A percentile compares a stretch with the other conserved stretches of the same genome.
phyloP scores from a whole-genome alignment of 2,113 vertebrate genomes.

The Natator depressus region DNA sequence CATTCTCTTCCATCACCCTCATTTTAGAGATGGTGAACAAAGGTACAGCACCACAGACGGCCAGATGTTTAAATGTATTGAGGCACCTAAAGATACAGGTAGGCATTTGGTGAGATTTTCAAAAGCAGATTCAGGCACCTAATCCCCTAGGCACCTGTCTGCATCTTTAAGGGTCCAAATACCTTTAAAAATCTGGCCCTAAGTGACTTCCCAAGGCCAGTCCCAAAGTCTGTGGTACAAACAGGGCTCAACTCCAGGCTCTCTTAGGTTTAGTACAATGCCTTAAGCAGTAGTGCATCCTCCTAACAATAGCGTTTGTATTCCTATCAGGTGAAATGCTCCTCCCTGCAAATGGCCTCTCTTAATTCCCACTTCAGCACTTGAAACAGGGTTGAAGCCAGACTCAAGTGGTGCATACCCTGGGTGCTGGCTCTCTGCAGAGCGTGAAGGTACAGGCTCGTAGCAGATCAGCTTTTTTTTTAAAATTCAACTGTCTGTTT shows the following conservation, averaged over 20 bases:
- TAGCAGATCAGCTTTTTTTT: neutral
- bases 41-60: neutral
- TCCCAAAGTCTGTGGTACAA: neutral
- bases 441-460: neutral
- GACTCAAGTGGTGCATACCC: neutral
- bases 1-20: neutral
- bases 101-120: conserved; percentile 7
- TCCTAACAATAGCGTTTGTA: neutral
- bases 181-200: neutral
- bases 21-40: conserved; percentile 40
- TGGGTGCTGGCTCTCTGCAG: neutral
- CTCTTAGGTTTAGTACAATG: neutral
- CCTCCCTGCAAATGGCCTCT: neutral
- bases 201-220: neutral
- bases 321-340: neutral
- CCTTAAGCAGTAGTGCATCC: neutral
- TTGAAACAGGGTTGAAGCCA: neutral
- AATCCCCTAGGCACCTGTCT: neutral
- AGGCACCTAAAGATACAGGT: conserved; percentile 17
- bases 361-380: neutral
- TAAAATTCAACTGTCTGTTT: accelerated
- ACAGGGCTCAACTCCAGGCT: neutral
- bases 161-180: accelerated
- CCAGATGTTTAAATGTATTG: conserved; percentile 30
- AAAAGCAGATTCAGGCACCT: conserved; percentile 1